These are phyloP conservation scores for Tetranychus truncatus DNA, from an alignment of 2,888 invertebrate genomes.

Conservation along the genomic window DNA sequence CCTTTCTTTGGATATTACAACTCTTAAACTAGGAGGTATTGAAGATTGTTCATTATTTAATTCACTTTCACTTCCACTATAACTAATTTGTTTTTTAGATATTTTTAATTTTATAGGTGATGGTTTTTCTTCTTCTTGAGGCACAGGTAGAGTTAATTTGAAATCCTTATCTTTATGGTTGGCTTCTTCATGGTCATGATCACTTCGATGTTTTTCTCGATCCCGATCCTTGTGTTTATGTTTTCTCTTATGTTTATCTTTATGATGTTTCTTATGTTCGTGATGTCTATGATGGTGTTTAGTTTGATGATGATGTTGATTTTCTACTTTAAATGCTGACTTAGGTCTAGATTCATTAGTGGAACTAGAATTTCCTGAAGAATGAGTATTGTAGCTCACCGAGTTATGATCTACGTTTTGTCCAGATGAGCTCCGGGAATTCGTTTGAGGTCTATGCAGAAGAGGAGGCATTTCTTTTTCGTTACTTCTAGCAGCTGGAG, in stretches of 20 bases:
- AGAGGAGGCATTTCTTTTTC: not conserved
- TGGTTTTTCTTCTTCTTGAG: constrained; percentile 9
- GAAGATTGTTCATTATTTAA: not conserved
- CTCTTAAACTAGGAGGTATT: not conserved
- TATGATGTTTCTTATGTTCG: constrained; percentile 4
- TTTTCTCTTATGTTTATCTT: constrained; percentile 7
- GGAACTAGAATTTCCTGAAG: not conserved
- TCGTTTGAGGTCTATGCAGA: not conserved
- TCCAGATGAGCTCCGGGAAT: not conserved
- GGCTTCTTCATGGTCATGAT: not conserved
- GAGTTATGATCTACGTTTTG: not conserved
- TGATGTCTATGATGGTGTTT: not conserved
- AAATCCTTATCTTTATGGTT: not conserved
- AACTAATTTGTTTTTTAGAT: not conserved
- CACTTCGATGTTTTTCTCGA: not conserved
- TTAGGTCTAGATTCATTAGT: not conserved
- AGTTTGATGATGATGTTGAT: not conserved
- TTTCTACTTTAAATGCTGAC: not conserved
- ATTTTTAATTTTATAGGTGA: constrained; percentile 7
- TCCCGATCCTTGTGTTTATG: not conserved
- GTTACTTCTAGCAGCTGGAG: not conserved
- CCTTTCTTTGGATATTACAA: constrained; percentile 7
- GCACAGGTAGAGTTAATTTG: not conserved
- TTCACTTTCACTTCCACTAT: constrained; percentile 2
- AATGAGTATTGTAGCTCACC: not conserved